Base-by-base conservation (phyloP, 2,888 invertebrate genomes). In the Caenorhabditis sulstoni region DNA sequence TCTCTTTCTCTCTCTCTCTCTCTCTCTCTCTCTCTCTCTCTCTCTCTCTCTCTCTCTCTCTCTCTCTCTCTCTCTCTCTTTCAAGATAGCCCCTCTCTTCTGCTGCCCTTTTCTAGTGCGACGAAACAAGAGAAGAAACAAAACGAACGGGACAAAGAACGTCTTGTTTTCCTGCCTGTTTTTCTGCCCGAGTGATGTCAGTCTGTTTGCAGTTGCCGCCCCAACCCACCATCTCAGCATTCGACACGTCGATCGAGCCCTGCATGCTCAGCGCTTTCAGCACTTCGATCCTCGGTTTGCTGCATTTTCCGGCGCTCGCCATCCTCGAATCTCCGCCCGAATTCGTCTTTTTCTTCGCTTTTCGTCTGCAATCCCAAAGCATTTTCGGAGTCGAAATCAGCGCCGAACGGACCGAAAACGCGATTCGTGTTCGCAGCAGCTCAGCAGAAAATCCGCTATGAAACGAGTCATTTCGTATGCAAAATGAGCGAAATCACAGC, bases 201-300 rank as follows among this genome's bases (percentile, higher is more conserved):
- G n/a, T 29, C 3, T 29, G 29, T 29, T 29, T 29, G 29, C 29
- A 29, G 3, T 29, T 41, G 3, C 7, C 41, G 41, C 11, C 11
- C 41, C 47, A 47, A 57, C 73, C 52, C n/a, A 79, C 79, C 79
- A 59, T 59, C 45, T 68, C 55, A 37, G 64, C 47, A 59, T 73
- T 68, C 29, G 71, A 57, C 14, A 81, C 49, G 50, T 81, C 81
- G 55, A 76, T 64, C 44, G 76, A 73, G 23, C 66, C 75, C 47
- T 76, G 75, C 58, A 79, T 57, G 44, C 79, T 71, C 64, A 79
- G 57, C 59, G 73, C 53, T 41, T 70, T 67, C 52, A 81, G 76
- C 39, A 71, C 53, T 29, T 81, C 79, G 59, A 76, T 58, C n/a
- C 76, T 29, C 53, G 50, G 16, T n/a, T 70, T 59, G 16, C 61